Evolutionary conservation across 2,797 vertebrate genomes (phyloP), one percentile per base, ranked within the genome.

Genomic region (Todus mexicanus): DNA sequence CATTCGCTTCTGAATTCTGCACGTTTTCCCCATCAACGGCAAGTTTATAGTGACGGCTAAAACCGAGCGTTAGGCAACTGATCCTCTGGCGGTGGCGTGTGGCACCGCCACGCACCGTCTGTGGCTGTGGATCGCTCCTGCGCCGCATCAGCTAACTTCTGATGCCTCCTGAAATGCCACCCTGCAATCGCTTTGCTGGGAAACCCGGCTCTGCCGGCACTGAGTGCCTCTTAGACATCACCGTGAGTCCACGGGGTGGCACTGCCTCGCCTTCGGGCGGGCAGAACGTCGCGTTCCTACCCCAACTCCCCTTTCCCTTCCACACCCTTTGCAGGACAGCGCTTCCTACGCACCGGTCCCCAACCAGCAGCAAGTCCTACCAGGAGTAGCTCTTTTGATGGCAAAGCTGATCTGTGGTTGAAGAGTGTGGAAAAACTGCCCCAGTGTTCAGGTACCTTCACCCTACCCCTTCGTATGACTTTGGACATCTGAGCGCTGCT

Each of bases 31-130:
- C 83, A 87, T 61, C 72, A 72, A 95, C 5, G 1, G 70, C 59
- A 94, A 91, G 77, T 95, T 96, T 95, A 96, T 45, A 94, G 90
- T 14, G 1, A 91, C 66, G 95, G 92, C 93, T 96, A 91, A 96
- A 91, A 94, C 8, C 79, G 94, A 83, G 92, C 45, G 63, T 92
- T 95, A 93, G 96, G 95, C 91, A 93, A 95, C 94, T 96, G 74
- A 90, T 86, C 82, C 94, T 94, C 33, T 16, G 76, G 80, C 94
- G 78, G 94, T 91, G 95, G 96, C 33, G 38, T 88, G 84, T 33
- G 9, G 85, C 93, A 59, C 90, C 63, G 22, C 84, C 93, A 96
- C 91, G 86, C 79, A 94, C 92, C 84, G 91, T 92, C 93, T 91
- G 96, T 4, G 2, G 95, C 90, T 94, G 93, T 14, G 22, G 66